Evolutionary conservation across 2,888 invertebrate genomes (phyloP).

Genomic region (Agrotis puta): DNA sequence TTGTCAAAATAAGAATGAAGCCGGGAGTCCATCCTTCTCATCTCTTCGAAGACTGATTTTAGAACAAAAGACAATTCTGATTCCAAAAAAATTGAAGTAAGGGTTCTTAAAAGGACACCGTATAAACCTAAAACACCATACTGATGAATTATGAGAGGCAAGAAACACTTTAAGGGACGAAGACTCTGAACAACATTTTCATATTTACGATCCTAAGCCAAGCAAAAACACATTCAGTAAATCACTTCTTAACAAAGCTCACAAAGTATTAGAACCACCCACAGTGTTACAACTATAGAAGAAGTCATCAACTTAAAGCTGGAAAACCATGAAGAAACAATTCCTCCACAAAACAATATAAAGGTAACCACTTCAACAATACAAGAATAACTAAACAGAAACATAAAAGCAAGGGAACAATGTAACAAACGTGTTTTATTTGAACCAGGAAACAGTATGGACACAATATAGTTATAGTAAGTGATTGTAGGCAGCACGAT

Average conservation of each 20-base stretch:
- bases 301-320: slow-evolving; percentile 9
- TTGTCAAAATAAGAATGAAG: too few relatives aligned
- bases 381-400: slow-evolving; percentile 41
- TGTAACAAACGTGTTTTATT: slow-evolving; percentile 72
- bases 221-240: not conserved
- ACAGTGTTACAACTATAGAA: slow-evolving; percentile 1
- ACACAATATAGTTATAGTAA: slow-evolving; percentile 80
- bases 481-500: slow-evolving; percentile 78
- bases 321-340: slow-evolving; percentile 12
- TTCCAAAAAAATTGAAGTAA: not conserved
- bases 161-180: not conserved
- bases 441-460: slow-evolving; percentile 78
- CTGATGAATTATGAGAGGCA: not conserved
- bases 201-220: not conserved
- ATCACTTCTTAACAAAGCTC: slow-evolving; percentile 18
- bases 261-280: not conserved
- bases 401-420: slow-evolving; percentile 54
- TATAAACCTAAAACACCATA: not conserved
- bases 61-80: not conserved
- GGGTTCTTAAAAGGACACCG: not conserved
- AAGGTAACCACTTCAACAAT: slow-evolving; percentile 36
- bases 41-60: not conserved
- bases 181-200: not conserved
- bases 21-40: too few relatives aligned
- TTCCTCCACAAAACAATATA: slow-evolving; percentile 27